These are phyloP conservation scores for Cheiracanthium punctorium DNA, from an alignment of 2,888 invertebrate species.

Conservation along the genomic window DNA sequence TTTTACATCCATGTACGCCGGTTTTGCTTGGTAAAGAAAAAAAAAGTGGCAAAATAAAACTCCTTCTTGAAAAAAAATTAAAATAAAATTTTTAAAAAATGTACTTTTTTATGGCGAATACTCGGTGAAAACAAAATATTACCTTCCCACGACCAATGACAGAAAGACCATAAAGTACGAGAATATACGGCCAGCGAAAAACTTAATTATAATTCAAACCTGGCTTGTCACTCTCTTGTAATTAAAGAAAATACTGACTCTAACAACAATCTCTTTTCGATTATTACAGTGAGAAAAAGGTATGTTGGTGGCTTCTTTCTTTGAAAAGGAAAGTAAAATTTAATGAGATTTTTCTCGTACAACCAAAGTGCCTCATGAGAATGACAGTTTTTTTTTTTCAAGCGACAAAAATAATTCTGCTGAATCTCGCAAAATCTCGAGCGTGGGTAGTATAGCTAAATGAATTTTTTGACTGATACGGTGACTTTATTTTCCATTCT, in stretches of 20 bases:
- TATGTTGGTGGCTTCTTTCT: conserved; percentile 26
- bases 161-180: conserved; percentile 12
- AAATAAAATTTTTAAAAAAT: background rate
- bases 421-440: conserved; percentile 40
- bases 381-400: conserved; percentile 42
- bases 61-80: background rate
- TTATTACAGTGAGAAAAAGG: conserved; percentile 58
- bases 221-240: conserved; percentile 48
- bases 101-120: background rate
- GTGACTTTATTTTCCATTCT: conserved; percentile 32
- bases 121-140: background rate
- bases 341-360: conserved; percentile 59
- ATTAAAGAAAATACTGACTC: conserved; percentile 66
- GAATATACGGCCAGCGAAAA: conserved; percentile 17
- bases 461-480: conserved; percentile 37
- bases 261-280: conserved; percentile 62
- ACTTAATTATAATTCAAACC: conserved; percentile 62
- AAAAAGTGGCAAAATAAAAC: background rate
- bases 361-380: conserved; percentile 39
- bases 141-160: conserved; percentile 6
- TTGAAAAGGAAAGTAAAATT: conserved; percentile 43
- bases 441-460: conserved; percentile 23
- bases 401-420: conserved; percentile 26
- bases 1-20: background rate
- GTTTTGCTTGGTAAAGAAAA: background rate